Evolutionary conservation across 1,140 invertebrate species (phyloP), one percentile per base, ranked within the genome.

Genomic region (Choristoneura fumiferana): DNA sequence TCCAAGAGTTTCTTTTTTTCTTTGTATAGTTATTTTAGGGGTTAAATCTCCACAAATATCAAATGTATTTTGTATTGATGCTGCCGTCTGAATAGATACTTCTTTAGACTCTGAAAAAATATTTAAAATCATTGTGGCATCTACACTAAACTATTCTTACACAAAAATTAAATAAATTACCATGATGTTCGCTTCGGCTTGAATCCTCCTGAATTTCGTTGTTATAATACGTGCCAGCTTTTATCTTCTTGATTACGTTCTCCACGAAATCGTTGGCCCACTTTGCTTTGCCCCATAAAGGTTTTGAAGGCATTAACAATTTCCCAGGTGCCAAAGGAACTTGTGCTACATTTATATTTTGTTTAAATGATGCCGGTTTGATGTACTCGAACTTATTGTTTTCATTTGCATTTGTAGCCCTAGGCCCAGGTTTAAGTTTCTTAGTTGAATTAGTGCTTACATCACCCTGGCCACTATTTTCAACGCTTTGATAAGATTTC

Each of bases 251-350:
- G 34, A 86, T 78, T 18, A 87, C 69, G 58, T 74, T 84, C 14
- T 87, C 84, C 37, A 87, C 81, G 29, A 83, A 78, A 43, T 86
- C 83, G 52, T 69, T 84, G 0, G 81, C 74, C 73, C 73, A 73
- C 57, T 76, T 82, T 17, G 58, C 69, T 66, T 79, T 81, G 52
- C 69, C 54, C 76, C 76, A 76, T 8, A 69, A 61, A 40, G 65
- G 52, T 55, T 49, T 69, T 56, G 40, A 13, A 52, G 35, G 58
- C 55, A 52, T 65, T 56, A 37, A 56, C n/a, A 54, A 57, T 57
- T n/a, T 33, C 33, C 9, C 4, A n/a, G 5, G 52, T 13, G 22
- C 22, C 6, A 6, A 3, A 2, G 22, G 22, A 29, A 29, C 22
- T 29, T 29, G 22, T 6, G 22, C 22, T 6, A 29, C 22, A 29